Conservation (phyloP, 2,888 invertebrate species). For the Eudasyphora cyanicolor region DNA sequence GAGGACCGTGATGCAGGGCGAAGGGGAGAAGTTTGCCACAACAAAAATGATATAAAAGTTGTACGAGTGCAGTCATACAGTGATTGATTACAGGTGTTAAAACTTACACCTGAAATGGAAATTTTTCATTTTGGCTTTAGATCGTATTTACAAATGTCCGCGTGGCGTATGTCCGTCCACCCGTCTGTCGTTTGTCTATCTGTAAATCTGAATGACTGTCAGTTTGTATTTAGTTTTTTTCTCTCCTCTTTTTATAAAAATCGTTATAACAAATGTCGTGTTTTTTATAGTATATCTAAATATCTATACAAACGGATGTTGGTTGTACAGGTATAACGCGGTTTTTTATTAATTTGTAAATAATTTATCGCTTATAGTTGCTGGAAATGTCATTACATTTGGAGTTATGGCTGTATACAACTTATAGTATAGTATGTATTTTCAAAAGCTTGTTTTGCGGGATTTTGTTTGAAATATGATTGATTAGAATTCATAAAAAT, state of each 20-base stretch:
- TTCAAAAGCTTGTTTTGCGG: not conserved
- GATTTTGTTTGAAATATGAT: not conserved
- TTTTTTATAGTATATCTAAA: not conserved
- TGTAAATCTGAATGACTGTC: not conserved
- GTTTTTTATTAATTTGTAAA: constrained; percentile 35
- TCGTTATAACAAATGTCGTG: not conserved
- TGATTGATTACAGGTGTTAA: constrained; percentile 63
- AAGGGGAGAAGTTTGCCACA: not conserved
- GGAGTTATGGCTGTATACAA: no score
- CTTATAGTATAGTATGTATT: not conserved
- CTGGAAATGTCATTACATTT: not conserved
- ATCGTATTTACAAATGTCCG: constrained; percentile 47
- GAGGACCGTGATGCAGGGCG: not conserved
- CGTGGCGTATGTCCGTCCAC: constrained; percentile 10
- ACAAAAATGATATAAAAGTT: constrained; percentile 56
- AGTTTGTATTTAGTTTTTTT: not conserved
- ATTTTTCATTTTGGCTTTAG: constrained; percentile 43
- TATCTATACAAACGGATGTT: not conserved
- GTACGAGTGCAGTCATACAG: constrained; percentile 49
- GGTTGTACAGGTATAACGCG: not conserved
- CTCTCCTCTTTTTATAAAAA: not conserved
- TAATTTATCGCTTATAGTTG: constrained; percentile 31
- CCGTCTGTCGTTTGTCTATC: not conserved
- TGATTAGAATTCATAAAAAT: not conserved
- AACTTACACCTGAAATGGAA: constrained; percentile 58